Base-by-base conservation (phyloP, 2,888 invertebrate genomes). In the Acanthoscelides obtectus region DNA sequence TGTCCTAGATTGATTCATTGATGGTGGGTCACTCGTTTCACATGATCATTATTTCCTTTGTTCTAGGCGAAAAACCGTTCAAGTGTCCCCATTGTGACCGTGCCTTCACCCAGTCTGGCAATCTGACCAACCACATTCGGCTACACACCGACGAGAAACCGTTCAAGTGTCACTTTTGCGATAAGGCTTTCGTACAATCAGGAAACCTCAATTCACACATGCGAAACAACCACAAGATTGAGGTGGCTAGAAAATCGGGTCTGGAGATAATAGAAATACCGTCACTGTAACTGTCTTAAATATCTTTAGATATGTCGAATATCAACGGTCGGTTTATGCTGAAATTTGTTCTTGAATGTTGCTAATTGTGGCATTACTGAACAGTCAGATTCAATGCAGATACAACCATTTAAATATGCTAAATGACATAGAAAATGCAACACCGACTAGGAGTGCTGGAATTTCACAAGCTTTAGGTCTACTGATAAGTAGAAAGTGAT, bases 101-200 rank as follows among this genome's bases (percentile, higher is more conserved):
- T 27, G 84, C 84, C n/a, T 86, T 86, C 72, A 84, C 84, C 17
- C 85, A 86, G 75, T 85, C 85, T 19, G 85, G 85, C 19, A 85
- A 85, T 76, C 75, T 86, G 12, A 83, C 81, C 74, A 85, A 85
- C 79, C 85, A 86, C 73, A 84, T 86, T 71, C 77, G 85, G 68
- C 79, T 86, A 20, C 85, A 86, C 71, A 83, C 84, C 1, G 84
- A 85, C 75, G 84, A 85, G 71, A 85, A 85, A 78, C 85, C 85
- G 12, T 86, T 85, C 75, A 82, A 83, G 74, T 86, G 85, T 73
- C 85, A 85, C 76, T 83, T 84, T 78, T 86, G 85, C 75, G 84
- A 84, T 63, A 83, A 83, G 75, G 84, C 84, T 0, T 86, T 86
- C 72, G 84, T 84, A 4, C 85, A 86, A 75, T 85, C 84, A 3